Conservation (phyloP, 2,113 vertebrate genomes). For the Gambusia affinis region DNA sequence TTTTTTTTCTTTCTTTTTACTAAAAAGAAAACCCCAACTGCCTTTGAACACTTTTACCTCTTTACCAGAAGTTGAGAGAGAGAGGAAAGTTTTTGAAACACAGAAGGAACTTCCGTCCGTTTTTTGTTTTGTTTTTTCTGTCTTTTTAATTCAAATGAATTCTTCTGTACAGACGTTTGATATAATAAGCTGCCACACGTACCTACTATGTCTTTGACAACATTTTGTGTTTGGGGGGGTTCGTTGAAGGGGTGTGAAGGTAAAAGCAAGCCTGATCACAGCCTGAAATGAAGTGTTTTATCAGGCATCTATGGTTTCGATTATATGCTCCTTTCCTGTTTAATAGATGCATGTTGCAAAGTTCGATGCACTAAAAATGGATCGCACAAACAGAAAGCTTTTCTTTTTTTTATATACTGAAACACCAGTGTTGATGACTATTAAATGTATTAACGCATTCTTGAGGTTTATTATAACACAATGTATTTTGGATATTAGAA, state of each 20-base stretch:
- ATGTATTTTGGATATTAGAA: conserved; percentile 28
- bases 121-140: conserved; percentile 16
- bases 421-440: conserved; percentile 43
- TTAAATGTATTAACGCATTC: conserved; percentile 46
- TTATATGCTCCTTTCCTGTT: no score
- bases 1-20: neutral
- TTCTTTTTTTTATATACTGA: conserved; percentile 14
- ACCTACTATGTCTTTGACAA: conserved; percentile 27
- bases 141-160: conserved; percentile 53
- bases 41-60: conserved; percentile 82
- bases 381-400: conserved; percentile 40
- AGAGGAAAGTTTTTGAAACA: conserved; percentile 55
- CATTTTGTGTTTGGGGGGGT: conserved; percentile 27
- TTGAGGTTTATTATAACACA: conserved; percentile 27
- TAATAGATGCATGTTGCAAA: conserved; percentile 40
- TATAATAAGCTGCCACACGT: conserved; percentile 48
- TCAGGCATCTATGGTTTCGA: no score
- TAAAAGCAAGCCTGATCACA: conserved; percentile 26
- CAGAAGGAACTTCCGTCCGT: conserved; percentile 60
- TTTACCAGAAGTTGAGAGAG: conserved; percentile 74
- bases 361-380: conserved; percentile 60
- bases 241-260: conserved; percentile 16
- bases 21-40: conserved; percentile 61
- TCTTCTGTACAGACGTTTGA: conserved; percentile 59
- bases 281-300: no score